Conservation (phyloP, 2,888 invertebrate species). For the Pecten maximus region DNA sequence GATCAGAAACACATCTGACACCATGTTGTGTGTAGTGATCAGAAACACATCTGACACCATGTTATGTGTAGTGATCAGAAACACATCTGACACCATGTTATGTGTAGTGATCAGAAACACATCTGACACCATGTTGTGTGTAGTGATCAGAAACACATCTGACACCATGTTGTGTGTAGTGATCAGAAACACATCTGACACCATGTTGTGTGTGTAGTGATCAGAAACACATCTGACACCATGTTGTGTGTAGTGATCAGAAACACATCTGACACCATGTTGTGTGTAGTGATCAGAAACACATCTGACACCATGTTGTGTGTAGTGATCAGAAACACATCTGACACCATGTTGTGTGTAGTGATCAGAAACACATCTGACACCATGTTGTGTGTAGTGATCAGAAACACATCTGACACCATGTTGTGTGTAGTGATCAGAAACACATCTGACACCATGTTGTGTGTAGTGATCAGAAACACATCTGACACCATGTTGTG, state of each 20-base stretch:
- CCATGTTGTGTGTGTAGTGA: neutral
- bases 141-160: neutral
- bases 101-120: no score
- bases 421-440: neutral
- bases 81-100: neutral
- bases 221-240: neutral
- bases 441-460: neutral
- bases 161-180: no score
- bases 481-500: neutral
- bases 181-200: slow-evolving; percentile 10
- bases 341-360: neutral
- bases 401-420: neutral
- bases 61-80: neutral
- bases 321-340: no score
- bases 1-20: neutral
- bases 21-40: no score
- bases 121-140: neutral
- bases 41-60: neutral
- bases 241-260: no score
- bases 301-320: neutral
- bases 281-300: neutral
- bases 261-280: neutral
- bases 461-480: no score
- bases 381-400: no score
- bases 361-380: neutral